Percentiles rank a stretch among this genome's conserved stretches.
These are phyloP conservation scores for Andrena cerasifolii DNA, from an alignment of 1,140 invertebrate species.

Conservation along the genomic window DNA sequence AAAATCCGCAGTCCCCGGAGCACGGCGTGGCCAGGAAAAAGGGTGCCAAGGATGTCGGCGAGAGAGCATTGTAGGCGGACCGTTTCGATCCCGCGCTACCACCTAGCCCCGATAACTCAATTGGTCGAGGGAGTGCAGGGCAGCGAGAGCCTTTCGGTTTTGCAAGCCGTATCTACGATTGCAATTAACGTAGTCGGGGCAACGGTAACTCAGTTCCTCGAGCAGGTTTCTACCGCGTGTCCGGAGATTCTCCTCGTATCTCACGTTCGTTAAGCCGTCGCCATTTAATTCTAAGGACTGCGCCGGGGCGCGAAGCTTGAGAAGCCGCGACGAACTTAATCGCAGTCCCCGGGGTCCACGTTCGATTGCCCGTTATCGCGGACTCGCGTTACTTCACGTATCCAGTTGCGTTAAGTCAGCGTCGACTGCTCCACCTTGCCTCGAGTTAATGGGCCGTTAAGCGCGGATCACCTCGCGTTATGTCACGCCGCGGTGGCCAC, in stretches of 20 bases:
- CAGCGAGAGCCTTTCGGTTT: background rate
- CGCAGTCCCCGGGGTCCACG: background rate
- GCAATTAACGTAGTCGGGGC: no score
- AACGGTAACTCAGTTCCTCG: no score
- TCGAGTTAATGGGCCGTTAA: background rate
- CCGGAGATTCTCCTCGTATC: no score
- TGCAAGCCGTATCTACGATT: no score
- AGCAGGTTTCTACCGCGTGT: no score
- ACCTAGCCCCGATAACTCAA: background rate
- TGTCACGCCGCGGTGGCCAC: background rate
- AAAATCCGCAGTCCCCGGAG: conserved; percentile 33
- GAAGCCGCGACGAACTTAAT: background rate
- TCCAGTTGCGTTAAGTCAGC: conserved; percentile 18
- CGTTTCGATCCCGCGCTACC: conserved; percentile 2
- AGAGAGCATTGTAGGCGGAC: conserved; percentile 8
- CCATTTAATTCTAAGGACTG: no score
- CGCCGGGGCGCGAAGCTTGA: background rate
- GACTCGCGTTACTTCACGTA: background rate
- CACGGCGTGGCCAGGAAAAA: background rate
- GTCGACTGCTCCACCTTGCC: background rate
- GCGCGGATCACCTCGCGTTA: background rate
- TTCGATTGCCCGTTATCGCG: conserved; percentile 4
- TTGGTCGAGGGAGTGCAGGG: background rate
- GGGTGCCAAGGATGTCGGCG: conserved; percentile 36
- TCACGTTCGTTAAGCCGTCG: no score